Evolutionary conservation across 2,888 invertebrate species (phyloP), one percentile per base, ranked within the genome.

Genomic region (Malthinus seriepunctatus): DNA sequence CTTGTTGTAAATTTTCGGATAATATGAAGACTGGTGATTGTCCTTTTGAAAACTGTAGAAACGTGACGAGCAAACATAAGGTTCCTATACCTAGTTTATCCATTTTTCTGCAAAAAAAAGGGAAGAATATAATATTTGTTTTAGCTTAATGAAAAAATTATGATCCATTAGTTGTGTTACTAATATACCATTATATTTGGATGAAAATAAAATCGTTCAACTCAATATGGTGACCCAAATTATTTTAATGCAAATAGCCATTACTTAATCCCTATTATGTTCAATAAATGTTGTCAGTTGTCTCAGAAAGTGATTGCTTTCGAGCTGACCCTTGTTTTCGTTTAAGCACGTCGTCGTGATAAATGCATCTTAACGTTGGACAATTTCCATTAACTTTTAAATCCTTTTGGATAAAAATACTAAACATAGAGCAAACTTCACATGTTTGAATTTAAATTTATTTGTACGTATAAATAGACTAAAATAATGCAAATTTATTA

Each of bases 1-100:
- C 82, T 76, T 91, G 91, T 60, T 86, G 85, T 51, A 76, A 66
- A 68, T 78, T 78, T 67, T 70, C 75, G 1, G 77, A 71, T 34
- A 78, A 64, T 50, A 75, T 73, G 59, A 76, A 73, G 5, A 76
- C 77, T 14, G 72, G 68, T 6, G 70, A 69, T 51, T 75, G 73
- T 31, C 67, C 63, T 11, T 35, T 42, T 14, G 39, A 46, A 23
- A 38, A 34, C 0, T 57, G 54, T 10, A 62, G 14, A 49, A 52
- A 23, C 8, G 34, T 31, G 34, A 38, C 32, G 12, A 63, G 31
- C 23, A 62, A 11, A 6, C 57, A 51, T 35, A 64, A 55, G 39
- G 66, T 58, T 39, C 65, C 46, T 46, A 65, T 37, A 50, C 59
- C 48, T 32, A 51, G 50, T 44, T 58, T 60, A 48, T 55, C 56